These are phyloP conservation scores for Ericerus pela DNA, from an alignment of 1,140 invertebrate species.

Conservation along the genomic window DNA sequence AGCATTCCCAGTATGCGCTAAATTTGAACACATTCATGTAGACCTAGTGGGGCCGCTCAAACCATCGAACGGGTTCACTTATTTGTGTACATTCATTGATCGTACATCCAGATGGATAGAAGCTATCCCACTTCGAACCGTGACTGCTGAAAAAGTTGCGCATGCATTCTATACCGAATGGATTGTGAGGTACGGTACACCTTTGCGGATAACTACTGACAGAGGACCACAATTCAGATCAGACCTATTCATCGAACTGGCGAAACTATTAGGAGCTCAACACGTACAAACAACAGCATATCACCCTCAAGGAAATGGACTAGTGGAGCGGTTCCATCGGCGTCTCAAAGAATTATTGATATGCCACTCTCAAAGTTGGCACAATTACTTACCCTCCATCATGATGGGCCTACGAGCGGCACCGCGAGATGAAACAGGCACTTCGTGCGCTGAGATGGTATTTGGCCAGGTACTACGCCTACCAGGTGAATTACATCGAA, in stretches of 20 bases:
- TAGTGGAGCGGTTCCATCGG: conserved; percentile 25
- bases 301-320: conserved; percentile 29
- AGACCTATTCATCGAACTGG: not conserved
- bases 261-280: not conserved
- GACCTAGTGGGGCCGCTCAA: conserved; percentile 33
- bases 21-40: conserved; percentile 33
- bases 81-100: conserved; percentile 27
- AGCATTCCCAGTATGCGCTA: not conserved
- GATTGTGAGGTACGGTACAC: conserved; percentile 28
- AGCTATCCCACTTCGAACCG: conserved; percentile 21
- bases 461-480: conserved; percentile 4
- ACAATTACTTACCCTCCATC: conserved; percentile 18
- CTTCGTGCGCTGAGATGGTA: conserved; percentile 23
- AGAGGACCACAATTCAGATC: conserved; percentile 28
- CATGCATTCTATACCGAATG: conserved; percentile 24
- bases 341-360: conserved; percentile 30
- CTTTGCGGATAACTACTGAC: conserved; percentile 25
- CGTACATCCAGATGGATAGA: conserved; percentile 28
- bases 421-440: conserved; percentile 18
- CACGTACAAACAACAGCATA: conserved; percentile 27
- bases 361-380: conserved; percentile 19
- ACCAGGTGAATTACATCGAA: conserved; percentile 7
- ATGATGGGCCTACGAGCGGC: conserved; percentile 22
- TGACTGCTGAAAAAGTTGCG: conserved; percentile 28
- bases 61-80: conserved; percentile 20